Base-by-base conservation (phyloP, 2,113 vertebrate species). In the Chelonoidis abingdonii region DNA sequence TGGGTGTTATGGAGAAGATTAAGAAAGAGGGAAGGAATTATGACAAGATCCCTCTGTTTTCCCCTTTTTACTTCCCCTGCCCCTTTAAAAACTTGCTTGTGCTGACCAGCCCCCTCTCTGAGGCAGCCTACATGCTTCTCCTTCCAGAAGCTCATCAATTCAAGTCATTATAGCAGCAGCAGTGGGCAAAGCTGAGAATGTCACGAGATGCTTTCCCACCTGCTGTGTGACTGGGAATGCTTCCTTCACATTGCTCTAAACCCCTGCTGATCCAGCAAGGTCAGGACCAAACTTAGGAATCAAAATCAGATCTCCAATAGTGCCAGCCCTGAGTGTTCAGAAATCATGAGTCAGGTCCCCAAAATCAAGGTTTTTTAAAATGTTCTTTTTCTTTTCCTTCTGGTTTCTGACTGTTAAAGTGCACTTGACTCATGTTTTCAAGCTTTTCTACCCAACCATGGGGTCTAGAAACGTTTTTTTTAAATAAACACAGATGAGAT, bases 81-180 rank as follows among this genome's bases (percentile, higher is more conserved):
- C 35, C 0, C 0, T 50, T 75, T 5, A 8, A 27, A 3, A 3
- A 3, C 0, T 0, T 19, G 3, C 53, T 0, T 44, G 47, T 24
- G 19, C 0, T 0, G 49, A 53, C 47, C 27, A 14, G 27, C 17
- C 29, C 31, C 17, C 79, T 35, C 13, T 24, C 17, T 72, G 65
- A 72, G n/a, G n/a, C 17, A 72, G 19, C 35, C 65, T 38, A 72
- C 65, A 10, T n/a, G n/a, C 4, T 21, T 69, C 35, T 38, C 17
- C 65, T 72, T 38, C 65, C 35, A 72, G 65, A 72, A n/a, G 19
- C 17, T 38, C 27, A 29, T 10, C 29, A 50, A n/a, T 22, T 80
- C 29, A 22, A 21, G 10, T 80, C 19, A 31, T 41, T 44, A 19
- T 41, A 44, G 17, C 82, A 79, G 69, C 24, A 87, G 44, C 38